Conservation (phyloP, 2,113 vertebrate species). For the Halcyon malimbica region DNA sequence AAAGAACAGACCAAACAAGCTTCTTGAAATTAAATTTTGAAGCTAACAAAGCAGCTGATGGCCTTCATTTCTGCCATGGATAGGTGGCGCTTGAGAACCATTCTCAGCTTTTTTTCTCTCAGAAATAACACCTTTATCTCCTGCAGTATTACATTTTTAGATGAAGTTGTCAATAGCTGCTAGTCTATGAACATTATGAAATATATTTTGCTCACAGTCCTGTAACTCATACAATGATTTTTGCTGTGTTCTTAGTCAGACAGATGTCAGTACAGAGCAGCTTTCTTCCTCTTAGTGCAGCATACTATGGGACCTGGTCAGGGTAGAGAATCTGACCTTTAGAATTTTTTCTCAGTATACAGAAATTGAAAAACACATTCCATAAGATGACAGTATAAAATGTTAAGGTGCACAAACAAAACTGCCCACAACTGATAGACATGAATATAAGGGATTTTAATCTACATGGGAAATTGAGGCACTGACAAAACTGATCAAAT, state of each 20-base stretch:
- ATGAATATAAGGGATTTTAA: neutral
- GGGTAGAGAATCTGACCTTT: neutral
- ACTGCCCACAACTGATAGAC: neutral
- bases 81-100: neutral
- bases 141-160: neutral
- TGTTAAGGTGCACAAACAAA: neutral
- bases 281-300: neutral
- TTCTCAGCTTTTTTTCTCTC: neutral
- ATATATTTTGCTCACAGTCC: neutral
- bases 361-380: neutral
- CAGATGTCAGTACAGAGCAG: neutral
- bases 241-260: neutral
- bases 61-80: neutral
- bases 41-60: neutral
- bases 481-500: neutral
- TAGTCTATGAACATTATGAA: neutral
- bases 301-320: neutral
- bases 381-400: neutral
- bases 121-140: neutral
- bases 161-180: neutral
- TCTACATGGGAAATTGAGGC: neutral
- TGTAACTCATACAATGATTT: neutral
- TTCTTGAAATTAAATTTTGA: neutral
- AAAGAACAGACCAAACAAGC: neutral
- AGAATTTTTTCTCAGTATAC: neutral